phyloP scores from a whole-genome alignment of 2,797 vertebrate species.

The Perodicticus potto region DNA sequence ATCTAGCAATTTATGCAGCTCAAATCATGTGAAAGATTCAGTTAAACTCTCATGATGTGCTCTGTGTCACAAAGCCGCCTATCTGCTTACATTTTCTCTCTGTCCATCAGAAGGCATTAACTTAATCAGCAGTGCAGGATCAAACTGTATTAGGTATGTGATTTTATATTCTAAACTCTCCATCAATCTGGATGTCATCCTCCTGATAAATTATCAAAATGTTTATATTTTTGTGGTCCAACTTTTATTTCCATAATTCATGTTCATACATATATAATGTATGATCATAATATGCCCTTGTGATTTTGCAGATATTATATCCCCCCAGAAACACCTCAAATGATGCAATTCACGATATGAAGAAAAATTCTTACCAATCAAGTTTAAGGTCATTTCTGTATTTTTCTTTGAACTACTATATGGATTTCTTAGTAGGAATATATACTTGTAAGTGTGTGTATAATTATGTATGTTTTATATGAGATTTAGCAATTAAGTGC shows the following conservation, averaged over 20 bases:
- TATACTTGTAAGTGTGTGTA: neutral
- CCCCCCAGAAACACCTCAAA: conserved; percentile 47
- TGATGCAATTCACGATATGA: neutral
- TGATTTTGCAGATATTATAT: conserved; percentile 50
- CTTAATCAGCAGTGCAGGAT: conserved; percentile 56
- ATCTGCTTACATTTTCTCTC: conserved; percentile 54
- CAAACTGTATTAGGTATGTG: conserved; percentile 55
- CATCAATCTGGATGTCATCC: conserved; percentile 41
- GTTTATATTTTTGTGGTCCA: conserved; percentile 46
- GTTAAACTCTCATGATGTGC: conserved; percentile 44
- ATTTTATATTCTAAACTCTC: conserved; percentile 54
- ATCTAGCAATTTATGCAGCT: conserved; percentile 56
- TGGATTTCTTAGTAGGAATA: neutral
- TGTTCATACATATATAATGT: conserved; percentile 17
- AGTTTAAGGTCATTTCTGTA: conserved; percentile 9
- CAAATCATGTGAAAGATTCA: conserved; percentile 63
- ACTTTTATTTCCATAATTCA: conserved; percentile 53
- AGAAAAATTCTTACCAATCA: conserved; percentile 11
- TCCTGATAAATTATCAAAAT: conserved; percentile 64
- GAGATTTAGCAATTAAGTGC: too few relatives aligned
- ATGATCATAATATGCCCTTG: neutral
- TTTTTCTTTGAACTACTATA: conserved; percentile 24
- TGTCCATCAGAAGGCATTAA: conserved; percentile 62
- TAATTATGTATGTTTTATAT: neutral
- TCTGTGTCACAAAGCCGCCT: conserved; percentile 22